Conservation (phyloP, 2,888 invertebrate species). For the Drosophila siamana region DNA sequence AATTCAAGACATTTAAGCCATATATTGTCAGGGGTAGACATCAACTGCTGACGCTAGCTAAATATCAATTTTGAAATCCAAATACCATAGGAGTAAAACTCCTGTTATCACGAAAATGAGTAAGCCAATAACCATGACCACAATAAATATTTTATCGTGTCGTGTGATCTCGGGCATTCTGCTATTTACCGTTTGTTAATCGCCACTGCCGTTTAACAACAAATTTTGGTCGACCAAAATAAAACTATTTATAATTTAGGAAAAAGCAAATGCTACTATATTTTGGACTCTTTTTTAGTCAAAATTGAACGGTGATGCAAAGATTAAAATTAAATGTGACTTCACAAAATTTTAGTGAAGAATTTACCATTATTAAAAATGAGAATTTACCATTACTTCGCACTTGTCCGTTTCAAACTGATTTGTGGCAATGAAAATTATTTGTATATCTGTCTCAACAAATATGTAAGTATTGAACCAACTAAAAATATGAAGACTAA, state of each 20-base stretch:
- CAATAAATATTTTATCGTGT: constrained; percentile 1
- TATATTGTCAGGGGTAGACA: neutral
- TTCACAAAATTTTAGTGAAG: too few relatives aligned
- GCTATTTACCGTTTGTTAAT: neutral
- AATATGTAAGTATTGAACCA: neutral
- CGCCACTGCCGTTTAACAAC: neutral
- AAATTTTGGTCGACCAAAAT: neutral
- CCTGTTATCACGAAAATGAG: neutral
- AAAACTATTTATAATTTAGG: neutral
- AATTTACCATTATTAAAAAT: too few relatives aligned
- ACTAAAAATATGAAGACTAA: neutral
- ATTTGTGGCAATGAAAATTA: neutral
- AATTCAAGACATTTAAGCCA: neutral
- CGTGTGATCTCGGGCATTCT: constrained; percentile 1
- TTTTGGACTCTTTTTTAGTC: neutral
- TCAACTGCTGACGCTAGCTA: neutral
- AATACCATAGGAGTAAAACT: neutral
- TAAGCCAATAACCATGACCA: constrained; percentile 7
- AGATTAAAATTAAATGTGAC: neutral
- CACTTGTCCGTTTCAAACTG: neutral
- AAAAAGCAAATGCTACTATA: constrained; percentile 13
- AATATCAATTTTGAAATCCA: neutral
- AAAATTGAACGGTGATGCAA: neutral
- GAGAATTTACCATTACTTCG: neutral
- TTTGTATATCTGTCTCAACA: neutral